Conservation (phyloP, 2,888 invertebrate genomes). For the Cordilura impudica region DNA sequence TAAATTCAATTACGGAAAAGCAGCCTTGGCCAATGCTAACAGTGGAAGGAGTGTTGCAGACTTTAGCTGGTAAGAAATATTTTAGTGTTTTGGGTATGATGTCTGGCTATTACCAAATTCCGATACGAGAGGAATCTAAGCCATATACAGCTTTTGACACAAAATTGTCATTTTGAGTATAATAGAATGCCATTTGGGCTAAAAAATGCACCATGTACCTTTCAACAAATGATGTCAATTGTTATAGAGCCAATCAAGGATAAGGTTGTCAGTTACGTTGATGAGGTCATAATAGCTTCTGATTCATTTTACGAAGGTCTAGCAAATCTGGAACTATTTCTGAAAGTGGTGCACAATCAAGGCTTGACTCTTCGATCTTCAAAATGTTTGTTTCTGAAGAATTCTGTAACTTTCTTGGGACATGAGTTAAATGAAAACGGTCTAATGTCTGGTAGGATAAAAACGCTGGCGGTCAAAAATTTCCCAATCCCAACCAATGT, state of each 20-base stretch:
- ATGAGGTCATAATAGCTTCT: slow-evolving; percentile 9
- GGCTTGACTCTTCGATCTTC: slow-evolving; percentile 9
- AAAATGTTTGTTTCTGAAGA: slow-evolving; percentile 17
- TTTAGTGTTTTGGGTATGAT: slow-evolving; percentile 28
- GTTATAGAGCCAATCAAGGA: slow-evolving; percentile 28
- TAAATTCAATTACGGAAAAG: slow-evolving; percentile 58
- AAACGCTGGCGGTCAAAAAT: slow-evolving; percentile 66
- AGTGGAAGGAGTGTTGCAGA: slow-evolving; percentile 64
- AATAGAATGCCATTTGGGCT: slow-evolving; percentile 44
- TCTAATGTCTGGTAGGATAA: slow-evolving; percentile 64
- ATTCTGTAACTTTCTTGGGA: slow-evolving; percentile 3
- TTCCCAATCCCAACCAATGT: slow-evolving; percentile 64
- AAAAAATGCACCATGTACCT: slow-evolving; percentile 70
- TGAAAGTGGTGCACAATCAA: neutral
- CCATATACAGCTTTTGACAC: neutral
- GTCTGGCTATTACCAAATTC: slow-evolving; percentile 21
- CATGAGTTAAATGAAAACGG: slow-evolving; percentile 45
- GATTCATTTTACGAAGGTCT: neutral
- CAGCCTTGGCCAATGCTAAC: slow-evolving; percentile 58
- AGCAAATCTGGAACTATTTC: neutral
- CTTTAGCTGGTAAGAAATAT: slow-evolving; percentile 66
- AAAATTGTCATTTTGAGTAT: slow-evolving; percentile 33
- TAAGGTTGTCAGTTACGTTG: slow-evolving; percentile 34
- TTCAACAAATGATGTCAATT: slow-evolving; percentile 67
- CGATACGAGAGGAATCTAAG: neutral